Evolutionary conservation across 1,140 invertebrate species (phyloP).

Genomic region (Meloidogyne hapla): DNA sequence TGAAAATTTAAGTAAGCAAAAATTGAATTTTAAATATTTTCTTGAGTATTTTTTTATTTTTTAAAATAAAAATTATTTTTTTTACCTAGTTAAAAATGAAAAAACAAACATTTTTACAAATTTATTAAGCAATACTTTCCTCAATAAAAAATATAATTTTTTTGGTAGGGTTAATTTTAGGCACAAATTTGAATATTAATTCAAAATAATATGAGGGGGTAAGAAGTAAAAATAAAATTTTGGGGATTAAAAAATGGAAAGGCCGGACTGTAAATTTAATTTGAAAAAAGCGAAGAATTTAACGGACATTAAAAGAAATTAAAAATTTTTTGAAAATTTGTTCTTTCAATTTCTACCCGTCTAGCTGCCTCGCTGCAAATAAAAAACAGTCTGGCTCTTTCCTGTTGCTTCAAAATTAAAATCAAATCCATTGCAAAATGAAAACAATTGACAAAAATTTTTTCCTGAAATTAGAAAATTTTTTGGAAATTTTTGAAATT

Average conservation of each 20-base stretch:
- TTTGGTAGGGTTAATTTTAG: not conserved
- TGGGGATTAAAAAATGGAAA: too few species aligned
- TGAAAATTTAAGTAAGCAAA: too few species aligned
- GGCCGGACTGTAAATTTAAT: too few species aligned
- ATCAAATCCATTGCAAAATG: not conserved
- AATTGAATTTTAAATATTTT: too few species aligned
- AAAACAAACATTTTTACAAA: too few species aligned
- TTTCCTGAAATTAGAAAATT: not conserved
- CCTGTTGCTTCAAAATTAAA: not conserved
- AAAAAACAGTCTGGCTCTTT: not conserved
- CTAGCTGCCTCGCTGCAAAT: not conserved
- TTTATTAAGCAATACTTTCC: too few species aligned
- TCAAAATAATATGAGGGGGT: not conserved
- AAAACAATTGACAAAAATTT: not conserved
- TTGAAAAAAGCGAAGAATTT: not conserved
- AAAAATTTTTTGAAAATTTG: not conserved
- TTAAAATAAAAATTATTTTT: too few species aligned
- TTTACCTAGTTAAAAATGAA: too few species aligned
- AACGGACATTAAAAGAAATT: not conserved
- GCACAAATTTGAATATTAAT: not conserved
- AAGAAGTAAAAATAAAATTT: not conserved
- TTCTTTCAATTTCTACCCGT: not conserved
- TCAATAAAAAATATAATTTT: too few species aligned
- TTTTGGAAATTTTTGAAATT: not conserved
- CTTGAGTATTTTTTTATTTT: too few species aligned